Evolutionary conservation across 2,888 invertebrate species (phyloP).

Genomic region (Schizaphis graminum): DNA sequence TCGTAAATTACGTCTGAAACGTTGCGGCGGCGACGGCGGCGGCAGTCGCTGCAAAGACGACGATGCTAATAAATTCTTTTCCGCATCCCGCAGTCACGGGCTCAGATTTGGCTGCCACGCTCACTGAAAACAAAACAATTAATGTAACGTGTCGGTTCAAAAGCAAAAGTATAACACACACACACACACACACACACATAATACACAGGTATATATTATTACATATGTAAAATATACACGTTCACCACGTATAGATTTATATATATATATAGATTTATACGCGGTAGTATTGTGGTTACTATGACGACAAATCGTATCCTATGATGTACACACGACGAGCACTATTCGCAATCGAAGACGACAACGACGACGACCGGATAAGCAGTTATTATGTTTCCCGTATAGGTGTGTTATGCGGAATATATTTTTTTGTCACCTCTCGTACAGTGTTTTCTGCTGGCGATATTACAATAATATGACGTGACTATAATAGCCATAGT

Average conservation of each 20-base stretch:
- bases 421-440: neutral
- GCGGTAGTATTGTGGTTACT: neutral
- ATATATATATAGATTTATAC: neutral
- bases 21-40: neutral
- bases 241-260: neutral
- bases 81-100: slow-evolving; percentile 60
- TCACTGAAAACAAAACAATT: slow-evolving; percentile 63
- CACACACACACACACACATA: neutral
- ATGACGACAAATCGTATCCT: slow-evolving; percentile 36
- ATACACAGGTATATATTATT: neutral
- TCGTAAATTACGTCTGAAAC: slow-evolving; percentile 50
- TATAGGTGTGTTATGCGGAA: neutral
- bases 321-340: neutral
- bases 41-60: neutral
- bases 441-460: neutral
- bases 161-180: neutral
- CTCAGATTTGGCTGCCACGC: slow-evolving; percentile 61
- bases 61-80: slow-evolving; percentile 58
- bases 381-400: neutral
- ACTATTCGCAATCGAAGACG: slow-evolving; percentile 8
- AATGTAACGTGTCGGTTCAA: slow-evolving; percentile 24
- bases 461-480: neutral
- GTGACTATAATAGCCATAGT: neutral
- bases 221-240: neutral
- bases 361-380: neutral